Conservation (phyloP, 2,113 vertebrate species). For the Caracal caracal region DNA sequence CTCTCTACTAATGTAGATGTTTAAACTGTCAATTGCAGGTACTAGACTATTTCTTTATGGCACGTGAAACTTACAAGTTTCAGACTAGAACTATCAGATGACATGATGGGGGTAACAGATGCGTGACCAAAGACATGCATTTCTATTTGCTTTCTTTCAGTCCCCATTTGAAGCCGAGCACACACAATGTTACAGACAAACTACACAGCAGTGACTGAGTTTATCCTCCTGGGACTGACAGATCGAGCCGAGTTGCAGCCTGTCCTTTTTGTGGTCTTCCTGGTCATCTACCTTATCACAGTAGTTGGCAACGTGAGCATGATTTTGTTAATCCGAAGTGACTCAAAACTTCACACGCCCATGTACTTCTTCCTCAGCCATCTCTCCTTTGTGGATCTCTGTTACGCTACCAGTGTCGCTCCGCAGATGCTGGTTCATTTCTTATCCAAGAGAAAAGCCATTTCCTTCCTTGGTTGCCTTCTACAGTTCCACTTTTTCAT, state of each 20-base stretch:
- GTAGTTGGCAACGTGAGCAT: conserved; percentile 77
- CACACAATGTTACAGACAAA: conserved; percentile 45
- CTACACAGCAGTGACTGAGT: conserved; percentile 50
- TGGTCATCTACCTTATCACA: conserved; percentile 78
- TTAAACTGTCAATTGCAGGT: background rate
- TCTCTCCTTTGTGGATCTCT: conserved; percentile 84
- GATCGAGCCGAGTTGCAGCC: conserved; percentile 50
- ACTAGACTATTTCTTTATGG: background rate
- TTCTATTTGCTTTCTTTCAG: conserved; percentile 13
- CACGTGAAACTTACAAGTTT: background rate
- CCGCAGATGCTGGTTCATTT: conserved; percentile 83
- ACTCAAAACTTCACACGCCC: conserved; percentile 81
- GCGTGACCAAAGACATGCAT: background rate
- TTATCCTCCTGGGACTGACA: conserved; percentile 70
- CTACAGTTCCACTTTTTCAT: conserved; percentile 81
- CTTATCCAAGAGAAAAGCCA: conserved; percentile 73
- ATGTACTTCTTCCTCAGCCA: conserved; percentile 87
- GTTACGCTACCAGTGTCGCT: conserved; percentile 82
- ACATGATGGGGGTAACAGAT: too few species aligned
- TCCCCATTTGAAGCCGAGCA: background rate
- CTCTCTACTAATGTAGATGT: background rate
- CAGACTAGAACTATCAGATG: background rate
- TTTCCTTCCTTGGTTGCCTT: conserved; percentile 82
- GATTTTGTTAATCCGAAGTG: conserved; percentile 75
- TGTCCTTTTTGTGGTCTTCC: conserved; percentile 65